Percentiles rank a stretch among this genome's conserved stretches.
phyloP scores from a whole-genome alignment of 2,113 vertebrate genomes.

The Colius striatus region DNA sequence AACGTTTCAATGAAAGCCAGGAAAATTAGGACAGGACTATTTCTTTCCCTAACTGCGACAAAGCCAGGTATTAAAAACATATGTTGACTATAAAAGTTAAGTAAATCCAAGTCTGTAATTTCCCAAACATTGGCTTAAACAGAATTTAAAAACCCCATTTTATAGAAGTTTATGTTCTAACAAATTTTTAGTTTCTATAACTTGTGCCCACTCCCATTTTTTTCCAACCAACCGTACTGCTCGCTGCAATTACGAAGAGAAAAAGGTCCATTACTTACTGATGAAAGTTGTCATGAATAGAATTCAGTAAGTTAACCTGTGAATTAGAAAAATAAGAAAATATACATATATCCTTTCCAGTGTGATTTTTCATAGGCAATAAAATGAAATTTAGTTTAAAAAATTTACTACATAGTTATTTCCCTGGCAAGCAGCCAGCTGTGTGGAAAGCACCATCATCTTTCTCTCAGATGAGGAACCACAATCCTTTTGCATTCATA shows the following conservation, averaged over 20 bases:
- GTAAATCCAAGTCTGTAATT: neutral
- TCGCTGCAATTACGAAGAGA: neutral
- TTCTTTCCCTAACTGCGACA: neutral
- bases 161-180: neutral
- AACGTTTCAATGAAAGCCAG: neutral
- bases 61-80: neutral
- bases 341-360: neutral
- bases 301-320: slow-evolving; percentile 95
- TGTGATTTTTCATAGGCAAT: neutral
- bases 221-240: neutral
- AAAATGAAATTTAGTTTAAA: neutral
- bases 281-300: slow-evolving; percentile 97
- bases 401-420: neutral
- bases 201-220: neutral
- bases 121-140: neutral
- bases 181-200: neutral
- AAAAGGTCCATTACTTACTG: slow-evolving; percentile 84
- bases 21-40: neutral
- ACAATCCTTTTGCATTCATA: neutral
- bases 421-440: neutral
- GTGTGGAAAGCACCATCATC: neutral
- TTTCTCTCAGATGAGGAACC: neutral
- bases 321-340: neutral
- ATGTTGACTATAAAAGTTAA: neutral
- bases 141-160: neutral